These are phyloP conservation scores for Pseudorhombus dupliciocellatus DNA, from an alignment of 2,113 vertebrate species.

Conservation along the genomic window DNA sequence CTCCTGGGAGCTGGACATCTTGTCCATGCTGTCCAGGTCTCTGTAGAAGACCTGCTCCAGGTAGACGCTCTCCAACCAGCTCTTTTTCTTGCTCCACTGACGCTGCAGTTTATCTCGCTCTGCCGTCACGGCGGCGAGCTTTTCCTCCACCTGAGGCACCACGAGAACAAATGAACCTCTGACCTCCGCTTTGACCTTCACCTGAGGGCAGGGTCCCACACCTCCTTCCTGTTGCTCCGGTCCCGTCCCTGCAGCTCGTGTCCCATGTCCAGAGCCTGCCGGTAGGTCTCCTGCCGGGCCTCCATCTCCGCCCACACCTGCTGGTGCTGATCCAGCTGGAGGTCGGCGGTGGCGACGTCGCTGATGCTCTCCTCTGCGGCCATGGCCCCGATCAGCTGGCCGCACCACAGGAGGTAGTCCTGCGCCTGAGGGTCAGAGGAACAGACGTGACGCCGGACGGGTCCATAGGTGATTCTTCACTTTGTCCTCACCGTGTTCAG, in stretches of 20 bases:
- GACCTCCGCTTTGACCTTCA: background rate
- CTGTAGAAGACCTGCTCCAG: constrained; percentile 87
- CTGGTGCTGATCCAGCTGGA: constrained; percentile 83
- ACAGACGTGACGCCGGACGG: background rate
- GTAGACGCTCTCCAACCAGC: constrained; percentile 79
- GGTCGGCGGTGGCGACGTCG: constrained; percentile 76
- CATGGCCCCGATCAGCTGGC: constrained; percentile 81
- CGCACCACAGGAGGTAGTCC: constrained; percentile 86
- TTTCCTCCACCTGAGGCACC: constrained; percentile 70
- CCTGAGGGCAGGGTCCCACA: constrained; percentile 38
- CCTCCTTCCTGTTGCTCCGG: constrained; percentile 74
- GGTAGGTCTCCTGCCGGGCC: constrained; percentile 79
- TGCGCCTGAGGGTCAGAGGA: constrained; percentile 58
- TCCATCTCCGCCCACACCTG: constrained; percentile 86
- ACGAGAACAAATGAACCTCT: background rate
- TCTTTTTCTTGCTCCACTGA: constrained; percentile 84
- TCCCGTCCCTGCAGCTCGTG: constrained; percentile 76
- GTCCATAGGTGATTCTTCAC: accelerated
- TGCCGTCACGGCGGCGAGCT: constrained; percentile 76
- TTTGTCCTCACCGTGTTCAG: constrained; percentile 74
- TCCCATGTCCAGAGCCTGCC: constrained; percentile 76
- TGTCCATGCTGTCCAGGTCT: constrained; percentile 82
- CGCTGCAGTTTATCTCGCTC: constrained; percentile 77
- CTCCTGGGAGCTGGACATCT: constrained; percentile 86
- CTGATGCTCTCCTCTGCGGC: constrained; percentile 81